Base-by-base conservation (phyloP, 2,888 invertebrate species). In the Copidosoma aretas region DNA sequence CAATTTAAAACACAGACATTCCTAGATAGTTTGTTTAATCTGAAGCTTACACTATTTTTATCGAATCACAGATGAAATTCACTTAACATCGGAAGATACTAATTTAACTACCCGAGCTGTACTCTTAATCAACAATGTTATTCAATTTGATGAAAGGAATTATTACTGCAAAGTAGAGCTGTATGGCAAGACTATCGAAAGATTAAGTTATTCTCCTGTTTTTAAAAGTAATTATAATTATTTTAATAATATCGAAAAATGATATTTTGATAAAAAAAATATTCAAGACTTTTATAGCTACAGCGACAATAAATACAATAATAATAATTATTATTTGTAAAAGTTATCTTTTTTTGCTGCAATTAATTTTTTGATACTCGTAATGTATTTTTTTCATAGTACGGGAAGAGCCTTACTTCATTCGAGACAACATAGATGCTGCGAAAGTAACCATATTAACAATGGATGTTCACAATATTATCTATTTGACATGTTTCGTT, bases 341-440 rank as follows among this genome's bases (percentile, higher is more conserved):
- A 10, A 15, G 19, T 57, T 22, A 10, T 22, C 39, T 17, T 41
- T n/a, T 8, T 22, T 24, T 12, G 15, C 10, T n/a, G n/a, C 10
- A 10, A 52, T 52, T 52, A n/a, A 15, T 52, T 51, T 12, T 60
- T 1, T 8, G 12, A n/a, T n/a, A n/a, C n/a, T n/a, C n/a, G n/a
- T n/a, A n/a, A n/a, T n/a, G n/a, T 46, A n/a, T 8, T 49, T 41
- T n/a, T 51, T 67, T 60, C 64, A 4, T 43, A 73, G 72, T 72
- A 39, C 65, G 65, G 10, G 39, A 56, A 60, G 10, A 19, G 25
- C 71, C 51, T 3, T 39, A 25, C 84, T 88, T 57, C 72, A 70
- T 1, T 60, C 1, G 85, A 86, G 5, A 89, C 21, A 71, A 88
- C 76, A 78, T 89, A 77, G 84, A 86, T 56, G 75, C 79, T 62